Conservation (phyloP, 2,797 vertebrate species). For the Argyrosomus regius region DNA sequence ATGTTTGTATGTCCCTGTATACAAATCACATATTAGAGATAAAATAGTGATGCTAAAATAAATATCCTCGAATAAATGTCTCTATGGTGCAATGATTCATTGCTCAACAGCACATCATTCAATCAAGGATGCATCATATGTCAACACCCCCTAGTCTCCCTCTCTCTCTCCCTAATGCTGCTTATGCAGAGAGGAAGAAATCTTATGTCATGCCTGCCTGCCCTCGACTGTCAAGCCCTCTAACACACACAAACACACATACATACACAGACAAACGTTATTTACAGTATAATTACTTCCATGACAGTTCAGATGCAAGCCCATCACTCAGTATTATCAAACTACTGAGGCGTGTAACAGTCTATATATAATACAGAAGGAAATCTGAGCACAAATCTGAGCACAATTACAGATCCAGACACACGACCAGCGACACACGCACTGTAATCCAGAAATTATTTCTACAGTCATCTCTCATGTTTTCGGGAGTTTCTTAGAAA, state of each 20-base stretch:
- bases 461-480: constrained; percentile 1
- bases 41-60: constrained; percentile 26
- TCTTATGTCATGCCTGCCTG: constrained; percentile 82
- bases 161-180: constrained; percentile 47
- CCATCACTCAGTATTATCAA: constrained; percentile 76
- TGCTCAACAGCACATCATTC: constrained; percentile 44
- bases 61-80: constrained; percentile 39
- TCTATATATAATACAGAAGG: constrained; percentile 50
- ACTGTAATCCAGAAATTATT: constrained; percentile 24
- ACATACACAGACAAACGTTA: constrained; percentile 63
- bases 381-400: constrained; percentile 26
- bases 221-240: constrained; percentile 66
- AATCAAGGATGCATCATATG: constrained; percentile 62
- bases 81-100: constrained; percentile 32
- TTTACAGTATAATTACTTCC: constrained; percentile 81
- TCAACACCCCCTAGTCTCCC: constrained; percentile 42
- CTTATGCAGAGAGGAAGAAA: constrained; percentile 70
- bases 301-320: constrained; percentile 71
- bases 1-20: constrained; percentile 8
- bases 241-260: constrained; percentile 62
- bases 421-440: constrained; percentile 5
- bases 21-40: neutral
- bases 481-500: neutral
- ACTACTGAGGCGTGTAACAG: constrained; percentile 59
- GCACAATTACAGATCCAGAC: constrained; percentile 40